These are phyloP conservation scores for Acleris cristana DNA, from an alignment of 2,888 invertebrate genomes.

Conservation along the genomic window DNA sequence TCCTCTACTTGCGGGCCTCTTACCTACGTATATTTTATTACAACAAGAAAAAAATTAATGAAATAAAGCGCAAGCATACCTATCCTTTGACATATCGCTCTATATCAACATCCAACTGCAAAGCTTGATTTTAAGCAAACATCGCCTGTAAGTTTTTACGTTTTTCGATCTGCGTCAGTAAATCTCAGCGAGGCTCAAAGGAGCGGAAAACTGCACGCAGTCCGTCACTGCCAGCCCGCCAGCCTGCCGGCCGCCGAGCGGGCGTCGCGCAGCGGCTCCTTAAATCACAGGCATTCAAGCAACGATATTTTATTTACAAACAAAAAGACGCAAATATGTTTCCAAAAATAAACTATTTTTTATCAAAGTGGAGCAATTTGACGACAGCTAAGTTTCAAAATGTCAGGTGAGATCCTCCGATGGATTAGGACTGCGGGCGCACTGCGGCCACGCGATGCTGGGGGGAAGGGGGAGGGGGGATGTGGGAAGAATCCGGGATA, in stretches of 20 bases:
- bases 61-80: too few species aligned
- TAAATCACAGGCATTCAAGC: too few species aligned
- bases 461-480: background rate
- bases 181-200: conserved; percentile 7
- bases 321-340: too few species aligned
- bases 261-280: background rate
- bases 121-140: background rate
- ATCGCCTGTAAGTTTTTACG: conserved; percentile 4
- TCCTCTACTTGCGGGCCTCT: too few species aligned
- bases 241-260: background rate
- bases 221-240: conserved; percentile 20
- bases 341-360: background rate
- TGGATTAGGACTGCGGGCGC: conserved; percentile 1
- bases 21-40: too few species aligned
- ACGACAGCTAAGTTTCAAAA: background rate
- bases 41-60: too few species aligned
- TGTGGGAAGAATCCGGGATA: background rate
- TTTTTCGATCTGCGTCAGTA: conserved; percentile 10
- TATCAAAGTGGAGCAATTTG: background rate
- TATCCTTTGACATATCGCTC: too few species aligned
- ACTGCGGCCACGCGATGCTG: background rate
- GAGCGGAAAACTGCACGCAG: conserved; percentile 14
- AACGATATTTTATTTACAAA: too few species aligned
- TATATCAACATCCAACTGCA: background rate
- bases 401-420: background rate